Evolutionary conservation across 2,888 invertebrate species (phyloP).

Genomic region (Dascillus cervinus): DNA sequence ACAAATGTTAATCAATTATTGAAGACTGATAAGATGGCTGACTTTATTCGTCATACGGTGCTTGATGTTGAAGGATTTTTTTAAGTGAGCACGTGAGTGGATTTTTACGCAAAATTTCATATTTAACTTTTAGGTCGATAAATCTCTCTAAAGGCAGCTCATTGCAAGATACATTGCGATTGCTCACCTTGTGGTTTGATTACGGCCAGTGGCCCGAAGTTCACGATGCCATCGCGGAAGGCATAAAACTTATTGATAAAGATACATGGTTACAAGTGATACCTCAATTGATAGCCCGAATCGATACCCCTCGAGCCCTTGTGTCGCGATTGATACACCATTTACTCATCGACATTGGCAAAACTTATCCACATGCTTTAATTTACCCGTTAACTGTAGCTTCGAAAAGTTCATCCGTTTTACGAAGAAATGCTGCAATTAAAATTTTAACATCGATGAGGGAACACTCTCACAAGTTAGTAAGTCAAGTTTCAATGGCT

Average conservation of each 20-base stretch:
- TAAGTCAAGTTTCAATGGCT: conserved; percentile 93
- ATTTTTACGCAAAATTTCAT: conserved; percentile 3
- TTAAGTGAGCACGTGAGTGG: conserved; percentile 40
- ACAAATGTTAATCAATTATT: conserved; percentile 9
- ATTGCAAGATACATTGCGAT: conserved; percentile 88
- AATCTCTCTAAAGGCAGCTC: conserved; percentile 87
- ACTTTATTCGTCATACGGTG: conserved; percentile 73
- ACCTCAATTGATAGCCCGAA: conserved; percentile 95
- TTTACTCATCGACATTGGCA: conserved; percentile 91
- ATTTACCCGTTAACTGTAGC: conserved; percentile 98
- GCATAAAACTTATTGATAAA: conserved; percentile 88
- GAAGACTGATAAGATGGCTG: conserved; percentile 29
- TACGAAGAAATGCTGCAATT: conserved; percentile 84
- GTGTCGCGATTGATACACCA: conserved; percentile 90
- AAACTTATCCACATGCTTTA: conserved; percentile 87
- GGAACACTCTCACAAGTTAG: conserved; percentile 85
- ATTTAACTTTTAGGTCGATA: conserved; percentile 60
- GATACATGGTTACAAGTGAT: conserved; percentile 99
- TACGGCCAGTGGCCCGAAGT: conserved; percentile 92
- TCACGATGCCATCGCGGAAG: conserved; percentile 86
- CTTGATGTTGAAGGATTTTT: conserved; percentile 94
- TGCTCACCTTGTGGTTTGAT: conserved; percentile 96
- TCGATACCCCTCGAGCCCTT: conserved; percentile 84
- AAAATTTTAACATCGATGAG: conserved; percentile 93
- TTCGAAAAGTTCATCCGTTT: conserved; percentile 82